These are phyloP conservation scores for Gyps fulvus DNA, from an alignment of 2,113 vertebrate genomes.

Conservation along the genomic window DNA sequence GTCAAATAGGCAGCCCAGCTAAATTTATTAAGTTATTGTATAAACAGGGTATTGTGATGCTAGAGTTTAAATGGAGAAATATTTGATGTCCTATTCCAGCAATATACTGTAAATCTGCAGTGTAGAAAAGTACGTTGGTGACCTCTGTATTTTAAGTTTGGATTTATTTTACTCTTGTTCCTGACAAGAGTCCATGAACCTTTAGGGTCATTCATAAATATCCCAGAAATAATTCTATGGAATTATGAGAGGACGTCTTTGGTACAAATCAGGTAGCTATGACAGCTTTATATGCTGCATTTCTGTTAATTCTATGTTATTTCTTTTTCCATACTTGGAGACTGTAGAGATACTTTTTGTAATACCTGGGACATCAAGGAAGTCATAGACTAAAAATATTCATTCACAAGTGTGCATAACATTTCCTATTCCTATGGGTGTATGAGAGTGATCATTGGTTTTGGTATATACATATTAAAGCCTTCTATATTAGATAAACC, in stretches of 20 bases:
- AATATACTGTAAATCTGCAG: not conserved
- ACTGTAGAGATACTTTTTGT: not conserved
- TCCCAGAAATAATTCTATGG: not conserved
- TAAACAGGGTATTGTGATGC: constrained; percentile 52
- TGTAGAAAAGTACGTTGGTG: not conserved
- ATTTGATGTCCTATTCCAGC: constrained; percentile 19
- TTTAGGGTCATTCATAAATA: not conserved
- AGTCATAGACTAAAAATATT: not conserved
- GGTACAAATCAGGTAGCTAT: not conserved
- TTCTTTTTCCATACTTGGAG: constrained; percentile 10
- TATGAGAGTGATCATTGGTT: not conserved
- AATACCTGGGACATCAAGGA: not conserved
- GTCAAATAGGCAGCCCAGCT: constrained; percentile 61
- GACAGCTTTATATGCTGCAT: not conserved
- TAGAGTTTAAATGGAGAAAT: constrained; percentile 51
- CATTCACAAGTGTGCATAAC: not conserved
- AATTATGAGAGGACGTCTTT: not conserved
- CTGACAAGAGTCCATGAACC: not conserved
- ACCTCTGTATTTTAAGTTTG: not conserved
- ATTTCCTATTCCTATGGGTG: not conserved
- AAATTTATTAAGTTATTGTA: constrained; percentile 68
- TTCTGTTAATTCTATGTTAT: not conserved
- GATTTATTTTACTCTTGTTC: not conserved
- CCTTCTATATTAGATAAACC: not conserved
- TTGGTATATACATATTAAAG: not conserved